Conservation (phyloP, 64 coral and sea anemone species). For the Porites australiensis region DNA sequence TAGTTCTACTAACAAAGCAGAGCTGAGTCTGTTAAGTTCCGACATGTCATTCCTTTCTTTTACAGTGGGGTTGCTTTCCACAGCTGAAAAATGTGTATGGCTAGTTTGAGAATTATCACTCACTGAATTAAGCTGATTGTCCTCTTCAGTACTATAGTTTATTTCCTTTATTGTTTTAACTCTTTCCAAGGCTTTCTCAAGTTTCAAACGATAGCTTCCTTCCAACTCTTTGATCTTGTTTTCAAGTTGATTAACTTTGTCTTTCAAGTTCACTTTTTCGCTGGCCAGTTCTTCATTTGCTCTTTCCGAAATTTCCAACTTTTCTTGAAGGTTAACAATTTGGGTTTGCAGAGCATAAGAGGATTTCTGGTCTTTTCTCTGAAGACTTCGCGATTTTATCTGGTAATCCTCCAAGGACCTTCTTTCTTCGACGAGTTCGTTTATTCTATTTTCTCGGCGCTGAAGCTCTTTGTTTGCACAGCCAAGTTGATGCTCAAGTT, state of each 20-base stretch:
- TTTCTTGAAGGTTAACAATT: conserved; percentile 88
- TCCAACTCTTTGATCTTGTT: conserved; percentile 73
- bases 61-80: background rate
- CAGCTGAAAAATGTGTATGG: background rate
- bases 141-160: conserved; percentile 46
- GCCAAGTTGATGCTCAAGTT: conserved; percentile 67
- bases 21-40: background rate
- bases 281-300: conserved; percentile 17
- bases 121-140: background rate
- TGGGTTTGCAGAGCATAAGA: conserved; percentile 81
- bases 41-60: background rate
- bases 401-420: conserved; percentile 77
- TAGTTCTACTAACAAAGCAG: background rate
- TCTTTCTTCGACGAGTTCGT: conserved; percentile 77
- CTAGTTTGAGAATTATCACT: background rate
- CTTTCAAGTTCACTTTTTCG: conserved; percentile 42
- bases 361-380: conserved; percentile 86
- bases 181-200: conserved; percentile 68
- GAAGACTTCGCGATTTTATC: conserved; percentile 71
- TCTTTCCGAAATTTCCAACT: conserved; percentile 66
- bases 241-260: conserved; percentile 79
- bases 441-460: conserved; percentile 77
- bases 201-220: conserved; percentile 76
- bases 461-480: conserved; percentile 66
- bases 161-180: conserved; percentile 59